phyloP scores from a whole-genome alignment of 1,140 invertebrate species.

The Heliconius nattereri region DNA sequence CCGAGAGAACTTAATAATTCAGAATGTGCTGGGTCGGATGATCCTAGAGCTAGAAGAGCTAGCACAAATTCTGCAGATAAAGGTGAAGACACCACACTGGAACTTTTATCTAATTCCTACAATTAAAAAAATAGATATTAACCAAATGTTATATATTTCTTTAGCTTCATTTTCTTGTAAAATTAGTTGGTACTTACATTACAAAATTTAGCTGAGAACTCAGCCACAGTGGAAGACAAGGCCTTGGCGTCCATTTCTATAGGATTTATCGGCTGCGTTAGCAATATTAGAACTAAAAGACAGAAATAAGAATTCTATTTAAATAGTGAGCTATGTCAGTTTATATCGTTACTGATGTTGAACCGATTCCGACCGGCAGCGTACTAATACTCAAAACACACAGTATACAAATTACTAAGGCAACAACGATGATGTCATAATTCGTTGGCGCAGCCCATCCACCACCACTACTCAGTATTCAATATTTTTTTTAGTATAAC shows the following conservation, averaged over 20 bases:
- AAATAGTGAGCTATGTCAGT: not conserved
- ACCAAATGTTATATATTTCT: not conserved
- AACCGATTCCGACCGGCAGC: not conserved
- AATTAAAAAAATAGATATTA: slow-evolving; percentile 25
- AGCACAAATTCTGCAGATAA: slow-evolving; percentile 70
- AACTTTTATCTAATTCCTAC: slow-evolving; percentile 66
- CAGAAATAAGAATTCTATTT: slow-evolving; percentile 22
- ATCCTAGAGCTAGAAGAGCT: slow-evolving; percentile 62
- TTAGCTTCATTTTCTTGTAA: not conserved
- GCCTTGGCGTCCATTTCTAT: slow-evolving; percentile 60
- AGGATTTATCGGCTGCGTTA: slow-evolving; percentile 41
- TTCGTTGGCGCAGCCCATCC: slow-evolving; percentile 5
- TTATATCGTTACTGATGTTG: not conserved
- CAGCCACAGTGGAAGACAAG: slow-evolving; percentile 59
- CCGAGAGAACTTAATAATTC: slow-evolving; percentile 60
- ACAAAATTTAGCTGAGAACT: slow-evolving; percentile 69
- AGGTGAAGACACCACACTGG: slow-evolving; percentile 68
- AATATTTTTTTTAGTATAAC: not conserved
- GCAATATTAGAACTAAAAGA: slow-evolving; percentile 49
- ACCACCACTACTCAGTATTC: not conserved
- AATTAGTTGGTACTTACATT: slow-evolving; percentile 59
- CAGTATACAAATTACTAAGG: not conserved
- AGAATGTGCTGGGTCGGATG: slow-evolving; percentile 55
- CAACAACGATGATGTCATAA: slow-evolving; percentile 3
- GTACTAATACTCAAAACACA: not conserved